phyloP scores from a whole-genome alignment of 2,888 invertebrate species.

The Brenthis daphne region DNA sequence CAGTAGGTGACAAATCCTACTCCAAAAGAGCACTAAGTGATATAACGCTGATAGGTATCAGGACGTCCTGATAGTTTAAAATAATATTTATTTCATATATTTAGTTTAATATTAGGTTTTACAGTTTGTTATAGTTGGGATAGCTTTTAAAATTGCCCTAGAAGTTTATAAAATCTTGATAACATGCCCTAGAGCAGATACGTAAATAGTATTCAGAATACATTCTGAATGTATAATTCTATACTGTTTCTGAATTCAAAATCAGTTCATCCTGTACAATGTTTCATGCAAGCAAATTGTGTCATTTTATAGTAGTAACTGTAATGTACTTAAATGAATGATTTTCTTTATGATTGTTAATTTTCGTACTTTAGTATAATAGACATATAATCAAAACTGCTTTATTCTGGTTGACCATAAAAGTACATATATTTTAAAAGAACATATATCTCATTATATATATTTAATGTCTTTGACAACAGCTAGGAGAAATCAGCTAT shows the following conservation, averaged over 20 bases:
- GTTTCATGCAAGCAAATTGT: neutral
- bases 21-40: constrained; percentile 20
- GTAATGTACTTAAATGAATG: neutral
- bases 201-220: constrained; percentile 23
- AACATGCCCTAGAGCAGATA: constrained; percentile 6
- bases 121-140: neutral
- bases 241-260: constrained; percentile 8
- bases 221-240: constrained; percentile 18
- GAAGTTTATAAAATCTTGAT: neutral
- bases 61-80: neutral
- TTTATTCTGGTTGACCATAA: neutral
- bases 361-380: too few relatives aligned
- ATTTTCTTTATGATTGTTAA: neutral
- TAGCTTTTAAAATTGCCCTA: neutral
- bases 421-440: neutral
- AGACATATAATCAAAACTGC: neutral
- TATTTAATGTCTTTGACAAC: neutral
- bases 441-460: too few relatives aligned
- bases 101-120: neutral
- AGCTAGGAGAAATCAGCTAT: constrained; percentile 44
- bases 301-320: neutral
- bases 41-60: constrained; percentile 16
- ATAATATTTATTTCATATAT: neutral
- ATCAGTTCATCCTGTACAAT: neutral
- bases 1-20: constrained; percentile 31